Evolutionary conservation across 2,113 vertebrate genomes (phyloP), one percentile per base, ranked within the genome.

Genomic region (Charina bottae): DNA sequence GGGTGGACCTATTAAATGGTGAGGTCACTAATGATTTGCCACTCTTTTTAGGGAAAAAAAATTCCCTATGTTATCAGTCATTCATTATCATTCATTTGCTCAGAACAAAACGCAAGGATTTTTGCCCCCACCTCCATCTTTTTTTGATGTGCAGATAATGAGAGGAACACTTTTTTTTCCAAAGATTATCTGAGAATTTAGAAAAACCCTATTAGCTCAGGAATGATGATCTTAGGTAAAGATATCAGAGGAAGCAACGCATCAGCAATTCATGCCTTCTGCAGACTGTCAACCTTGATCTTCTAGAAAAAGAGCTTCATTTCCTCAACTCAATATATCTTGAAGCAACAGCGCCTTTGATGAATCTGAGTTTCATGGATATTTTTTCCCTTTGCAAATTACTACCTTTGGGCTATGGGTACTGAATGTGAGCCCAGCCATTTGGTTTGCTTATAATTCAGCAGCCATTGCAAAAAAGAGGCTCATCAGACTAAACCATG

Each of bases 221-320:
- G 85, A 92, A 85, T 84, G 60, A 4, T 90, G 90, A 94, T 89
- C 89, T 28, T 72, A 24, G 56, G 21, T 1, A 24, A 88, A 89
- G 85, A 89, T 55, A 17, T 13, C 83, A 85, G 24, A 42, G 24
- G 15, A 12, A 86, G 62, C 13, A 59, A 85, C 85, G n/a, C 26
- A 55, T 37, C 89, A 84, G 83, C 15, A 17, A 53, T 54, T 19
- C 12, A 17, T 11, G n/a, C 56, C 37, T 92, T 87, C 42, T 46
- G 24, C 53, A 56, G 53, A 84, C 59, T 12, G 37, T 37, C 59
- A 7, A 42, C 28, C 72, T 42, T 68, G 6, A 55, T 85, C 24
- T 19, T 59, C 49, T 60, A 26, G 53, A 49, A 11, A 68, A 33
- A 26, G 21, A 19, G 24, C 11, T 84, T n/a, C n/a, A 46, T 3